Percentiles rank a stretch among this genome's conserved stretches.
Conservation (phyloP, 2,113 vertebrate species). For the Orientallactaga bullata region DNA sequence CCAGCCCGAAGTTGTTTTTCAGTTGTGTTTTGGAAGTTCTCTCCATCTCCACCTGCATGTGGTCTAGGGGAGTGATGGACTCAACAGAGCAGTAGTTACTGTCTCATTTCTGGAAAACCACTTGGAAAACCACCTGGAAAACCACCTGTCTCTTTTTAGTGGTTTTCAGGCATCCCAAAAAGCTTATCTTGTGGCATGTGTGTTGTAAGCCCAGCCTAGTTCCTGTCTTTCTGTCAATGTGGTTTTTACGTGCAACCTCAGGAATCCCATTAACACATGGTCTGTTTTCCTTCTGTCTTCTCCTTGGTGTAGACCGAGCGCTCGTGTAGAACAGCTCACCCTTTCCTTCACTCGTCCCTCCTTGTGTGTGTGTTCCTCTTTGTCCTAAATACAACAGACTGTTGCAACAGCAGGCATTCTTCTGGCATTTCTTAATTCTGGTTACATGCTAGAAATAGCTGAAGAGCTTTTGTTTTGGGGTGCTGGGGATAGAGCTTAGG, state of each 20-base stretch:
- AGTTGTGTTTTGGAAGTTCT: not conserved
- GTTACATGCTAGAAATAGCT: not conserved
- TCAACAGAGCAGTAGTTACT: not conserved
- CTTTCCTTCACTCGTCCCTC: not conserved
- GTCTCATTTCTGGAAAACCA: not conserved
- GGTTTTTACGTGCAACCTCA: not conserved
- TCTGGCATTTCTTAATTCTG: not conserved
- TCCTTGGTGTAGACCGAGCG: no score
- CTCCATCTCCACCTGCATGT: no score
- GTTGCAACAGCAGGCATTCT: not conserved
- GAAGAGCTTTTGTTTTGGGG: not conserved
- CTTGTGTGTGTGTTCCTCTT: not conserved
- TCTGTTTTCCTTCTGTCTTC: no score
- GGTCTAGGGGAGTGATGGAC: not conserved
- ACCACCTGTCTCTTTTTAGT: not conserved
- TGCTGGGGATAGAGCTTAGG: no score
- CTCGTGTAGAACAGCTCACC: not conserved
- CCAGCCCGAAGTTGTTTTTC: not conserved
- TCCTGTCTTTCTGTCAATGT: not conserved
- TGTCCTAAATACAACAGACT: not conserved
- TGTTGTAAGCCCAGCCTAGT: accelerated
- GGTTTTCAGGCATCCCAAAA: not conserved
- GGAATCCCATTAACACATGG: not conserved
- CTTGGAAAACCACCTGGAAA: not conserved
- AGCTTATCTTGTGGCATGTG: no score